Evolutionary conservation across 2,888 invertebrate genomes (phyloP).

Genomic region (Acheta domesticus): DNA sequence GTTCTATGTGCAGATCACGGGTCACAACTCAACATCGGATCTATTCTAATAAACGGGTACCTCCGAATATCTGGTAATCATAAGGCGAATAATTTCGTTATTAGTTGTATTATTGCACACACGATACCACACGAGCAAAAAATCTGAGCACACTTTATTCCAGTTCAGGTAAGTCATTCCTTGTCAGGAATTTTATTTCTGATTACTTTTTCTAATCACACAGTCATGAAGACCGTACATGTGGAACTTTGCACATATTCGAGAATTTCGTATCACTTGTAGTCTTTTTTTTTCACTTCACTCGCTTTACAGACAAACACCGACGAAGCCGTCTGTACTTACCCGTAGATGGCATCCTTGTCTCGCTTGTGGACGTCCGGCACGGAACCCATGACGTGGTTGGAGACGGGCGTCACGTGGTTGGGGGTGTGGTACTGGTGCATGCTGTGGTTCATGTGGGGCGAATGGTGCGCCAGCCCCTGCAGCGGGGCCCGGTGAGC

Average conservation of each 20-base stretch:
- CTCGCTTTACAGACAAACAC: neutral
- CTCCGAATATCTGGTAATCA: too few relatives aligned
- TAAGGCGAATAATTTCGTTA: too few relatives aligned
- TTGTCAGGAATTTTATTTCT: too few relatives aligned
- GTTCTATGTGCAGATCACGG: too few relatives aligned
- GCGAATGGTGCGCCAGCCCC: constrained; percentile 63
- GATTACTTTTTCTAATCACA: neutral
- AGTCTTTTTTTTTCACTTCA: neutral
- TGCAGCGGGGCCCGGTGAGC: constrained; percentile 48
- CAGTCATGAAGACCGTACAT: neutral
- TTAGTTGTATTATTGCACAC: too few relatives aligned
- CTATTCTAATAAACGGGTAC: too few relatives aligned
- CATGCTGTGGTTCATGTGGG: constrained; percentile 62
- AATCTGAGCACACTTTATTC: too few relatives aligned
- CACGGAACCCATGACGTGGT: constrained; percentile 79
- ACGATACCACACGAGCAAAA: too few relatives aligned
- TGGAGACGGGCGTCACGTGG: constrained; percentile 64
- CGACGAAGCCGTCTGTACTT: constrained; percentile 40
- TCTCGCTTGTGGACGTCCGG: constrained; percentile 95
- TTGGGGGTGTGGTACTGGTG: constrained; percentile 54
- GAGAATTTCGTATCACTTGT: neutral
- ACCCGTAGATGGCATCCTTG: constrained; percentile 99
- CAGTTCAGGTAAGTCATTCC: too few relatives aligned
- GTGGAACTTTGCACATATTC: neutral
- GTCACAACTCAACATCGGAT: too few relatives aligned